Evolutionary conservation across 1,140 invertebrate species (phyloP), one percentile per base, ranked within the genome.

Genomic region (Drosophila novamexicana): DNA sequence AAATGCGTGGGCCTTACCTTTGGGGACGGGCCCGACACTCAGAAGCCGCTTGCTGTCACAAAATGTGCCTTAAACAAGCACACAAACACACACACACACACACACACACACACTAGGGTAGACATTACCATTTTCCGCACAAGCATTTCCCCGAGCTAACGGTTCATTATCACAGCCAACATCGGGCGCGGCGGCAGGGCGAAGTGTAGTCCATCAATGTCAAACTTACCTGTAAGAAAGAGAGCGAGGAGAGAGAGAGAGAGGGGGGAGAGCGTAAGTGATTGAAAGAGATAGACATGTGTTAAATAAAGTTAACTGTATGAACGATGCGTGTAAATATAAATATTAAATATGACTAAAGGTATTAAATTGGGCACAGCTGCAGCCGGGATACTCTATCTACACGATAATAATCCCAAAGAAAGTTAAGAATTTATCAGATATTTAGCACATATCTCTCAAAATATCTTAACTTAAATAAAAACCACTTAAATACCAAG

Each of bases 171-270:
- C 66, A 61, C 58, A 52, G 12, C 45, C 52, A 34, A 32, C 42
- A 40, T 54, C 18, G 12, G 8, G 8, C 40, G 47, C 32, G 36
- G 40, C 57, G 12, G n/a, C 32, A 64, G 40, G 34, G 36, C 42
- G 61, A 69, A 53, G 65, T 72, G 77, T 79, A 75, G 84, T 89
- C 80, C 84, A 89, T 89, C 84, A 89, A 89, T 79, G 84, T 89
- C 84, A 80, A 70, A 89, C 84, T 89, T 84, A 89, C 84, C 84
- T 89, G 84, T 12, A 89, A 80, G 7, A 56, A 29, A 74, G 8
- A 64, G 42, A 68, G 16, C 49, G 16, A 71, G 12, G n/a, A 40
- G 32, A 75, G 12, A 50, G 52, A 64, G 36, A 54, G 59, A 50
- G 40, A 59, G 18, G 36, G 18, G 52, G 37, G 59, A 40, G 45